Base-by-base conservation (phyloP, 2,888 invertebrate genomes). In the Drepanosiphum platanoidis region DNA sequence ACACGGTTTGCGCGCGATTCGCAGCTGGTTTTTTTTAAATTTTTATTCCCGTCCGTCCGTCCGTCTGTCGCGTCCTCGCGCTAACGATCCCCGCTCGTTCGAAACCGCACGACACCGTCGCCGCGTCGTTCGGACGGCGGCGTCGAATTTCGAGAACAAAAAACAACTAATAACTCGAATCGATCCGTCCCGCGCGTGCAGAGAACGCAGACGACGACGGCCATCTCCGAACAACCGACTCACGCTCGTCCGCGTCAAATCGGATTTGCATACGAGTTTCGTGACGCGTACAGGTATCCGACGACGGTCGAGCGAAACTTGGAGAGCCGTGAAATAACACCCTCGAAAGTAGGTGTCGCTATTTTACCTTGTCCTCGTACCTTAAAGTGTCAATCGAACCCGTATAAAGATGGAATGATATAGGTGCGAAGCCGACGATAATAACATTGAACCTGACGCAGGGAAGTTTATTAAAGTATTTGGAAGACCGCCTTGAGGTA, bases 151-250 rank as follows among this genome's bases (percentile, higher is more conserved):
- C 30, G 39, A 46, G 39, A 78, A 78, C 66, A 46, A 68, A 79
- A 39, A 64, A 4, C 18, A 22, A 58, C 15, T 18, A 78, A 64
- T 39, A 42, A 61, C 36, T 64, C 64, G 4, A 13, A 64, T 11
- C 77, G 77, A 79, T 66, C 46, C 46, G 79, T 68, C n/a, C n/a
- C n/a, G n/a, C n/a, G n/a, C n/a, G 79, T 68, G 79, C n/a, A 79
- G 39, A 78, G 61, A 61, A 61, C 22, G 27, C 22, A 18, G 15
- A 64, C 34, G 34, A n/a, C 68, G 18, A n/a, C 52, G 52, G n/a
- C n/a, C n/a, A 75, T 34, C n/a, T 13, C n/a, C 34, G 58, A 64
- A n/a, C n/a, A n/a, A 64, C 61, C 66, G 18, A 30, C 18, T 27
- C 78, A 78, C n/a, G n/a, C 64, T 64, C 78, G 64, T 42, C 78